A percentile compares a stretch with the other conserved stretches of the same genome.
Evolutionary conservation across 2,888 invertebrate genomes (phyloP).

Genomic region (Microctonus aethiopoides): DNA sequence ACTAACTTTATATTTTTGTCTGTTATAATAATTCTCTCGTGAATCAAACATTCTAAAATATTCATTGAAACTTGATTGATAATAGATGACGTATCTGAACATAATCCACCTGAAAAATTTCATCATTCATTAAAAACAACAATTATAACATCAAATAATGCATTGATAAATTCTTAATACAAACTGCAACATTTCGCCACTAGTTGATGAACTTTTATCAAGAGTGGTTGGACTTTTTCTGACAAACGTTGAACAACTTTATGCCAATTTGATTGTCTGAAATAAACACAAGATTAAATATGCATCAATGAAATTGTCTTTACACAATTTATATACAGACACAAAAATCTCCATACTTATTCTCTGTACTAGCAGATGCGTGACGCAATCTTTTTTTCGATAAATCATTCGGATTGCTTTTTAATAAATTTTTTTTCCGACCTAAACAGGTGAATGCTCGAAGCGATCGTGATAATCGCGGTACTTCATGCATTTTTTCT

Average conservation of each 20-base stretch:
- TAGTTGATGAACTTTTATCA: conserved; percentile 63
- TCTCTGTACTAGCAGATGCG: conserved; percentile 49
- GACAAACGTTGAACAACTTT: conserved; percentile 68
- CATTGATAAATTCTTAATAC: conserved; percentile 22
- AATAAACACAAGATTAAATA: conserved; percentile 35
- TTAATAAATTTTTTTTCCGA: conserved; percentile 56
- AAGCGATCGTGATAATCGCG: conserved; percentile 75
- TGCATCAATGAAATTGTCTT: conserved; percentile 18
- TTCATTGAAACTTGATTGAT: conserved; percentile 75
- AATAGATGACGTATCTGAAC: conserved; percentile 69
- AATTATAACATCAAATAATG: background rate
- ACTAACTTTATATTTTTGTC: conserved; percentile 72
- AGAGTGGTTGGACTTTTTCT: conserved; percentile 59
- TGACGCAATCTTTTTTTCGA: conserved; percentile 62
- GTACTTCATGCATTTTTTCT: conserved; percentile 69
- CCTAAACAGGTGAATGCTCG: conserved; percentile 73
- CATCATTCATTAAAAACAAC: conserved; percentile 25
- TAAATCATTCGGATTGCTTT: conserved; percentile 60
- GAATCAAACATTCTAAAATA: conserved; percentile 73
- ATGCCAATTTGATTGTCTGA: conserved; percentile 69
- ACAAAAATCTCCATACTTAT: conserved; percentile 35
- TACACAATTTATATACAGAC: background rate
- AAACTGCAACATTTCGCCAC: conserved; percentile 54
- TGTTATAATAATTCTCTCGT: conserved; percentile 70
- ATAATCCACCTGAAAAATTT: conserved; percentile 63